Conservation (phyloP, 2,113 vertebrate species). For the Callipepla californica region DNA sequence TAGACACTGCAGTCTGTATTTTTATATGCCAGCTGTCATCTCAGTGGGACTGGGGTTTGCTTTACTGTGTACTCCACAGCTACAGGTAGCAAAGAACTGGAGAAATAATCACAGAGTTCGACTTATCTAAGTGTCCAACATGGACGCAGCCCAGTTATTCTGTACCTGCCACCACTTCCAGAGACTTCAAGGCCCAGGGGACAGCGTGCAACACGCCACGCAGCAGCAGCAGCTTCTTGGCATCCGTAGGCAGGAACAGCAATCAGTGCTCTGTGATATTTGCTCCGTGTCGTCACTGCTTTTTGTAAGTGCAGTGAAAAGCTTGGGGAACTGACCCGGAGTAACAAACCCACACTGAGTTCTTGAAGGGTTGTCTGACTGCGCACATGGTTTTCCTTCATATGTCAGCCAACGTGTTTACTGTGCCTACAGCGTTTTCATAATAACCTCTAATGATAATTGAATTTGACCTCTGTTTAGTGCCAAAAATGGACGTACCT, state of each 20-base stretch:
- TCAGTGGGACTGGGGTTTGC: not conserved
- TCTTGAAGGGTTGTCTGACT: not conserved
- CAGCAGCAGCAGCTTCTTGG: not conserved
- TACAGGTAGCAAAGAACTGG: not conserved
- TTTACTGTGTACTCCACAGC: not conserved
- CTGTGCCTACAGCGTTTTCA: not conserved
- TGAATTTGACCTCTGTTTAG: not conserved
- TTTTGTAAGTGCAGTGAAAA: rapidly evolving
- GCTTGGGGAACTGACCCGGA: rapidly evolving
- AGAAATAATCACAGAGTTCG: not conserved
- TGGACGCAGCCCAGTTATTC: not conserved
- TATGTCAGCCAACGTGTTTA: not conserved
- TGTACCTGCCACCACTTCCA: not conserved
- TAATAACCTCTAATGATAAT: not conserved
- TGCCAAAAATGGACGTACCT: not conserved
- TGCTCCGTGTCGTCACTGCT: not conserved
- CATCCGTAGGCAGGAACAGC: not conserved
- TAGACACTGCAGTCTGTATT: not conserved
- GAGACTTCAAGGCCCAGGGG: not conserved
- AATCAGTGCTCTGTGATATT: not conserved
- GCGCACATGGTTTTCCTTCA: not conserved
- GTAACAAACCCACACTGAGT: rapidly evolving
- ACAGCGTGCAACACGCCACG: rapidly evolving
- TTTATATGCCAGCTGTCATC: rapidly evolving
- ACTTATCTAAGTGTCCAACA: not conserved